phyloP scores from a whole-genome alignment of 2,888 invertebrate genomes.

The Danaus chrysippus region DNA sequence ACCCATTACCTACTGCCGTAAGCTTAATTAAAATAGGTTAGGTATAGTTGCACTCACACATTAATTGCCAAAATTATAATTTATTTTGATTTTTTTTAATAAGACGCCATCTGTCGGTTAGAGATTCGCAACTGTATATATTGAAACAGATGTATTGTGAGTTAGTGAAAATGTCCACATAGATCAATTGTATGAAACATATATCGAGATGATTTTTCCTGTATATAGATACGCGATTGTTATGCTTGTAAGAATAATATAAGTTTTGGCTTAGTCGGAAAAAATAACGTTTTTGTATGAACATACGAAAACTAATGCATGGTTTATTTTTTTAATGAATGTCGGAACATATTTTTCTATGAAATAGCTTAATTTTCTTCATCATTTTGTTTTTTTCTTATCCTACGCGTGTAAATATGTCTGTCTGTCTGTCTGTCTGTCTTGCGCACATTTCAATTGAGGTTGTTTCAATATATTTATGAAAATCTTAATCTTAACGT shows the following conservation, averaged over 20 bases:
- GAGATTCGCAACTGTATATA: not conserved
- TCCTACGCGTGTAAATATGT: not conserved
- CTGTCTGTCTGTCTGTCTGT: not conserved
- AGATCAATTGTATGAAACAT: too few relatives aligned
- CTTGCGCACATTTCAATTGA: not conserved
- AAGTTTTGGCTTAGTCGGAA: not conserved
- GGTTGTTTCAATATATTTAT: too few relatives aligned
- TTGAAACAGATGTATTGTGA: too few relatives aligned
- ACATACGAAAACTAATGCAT: constrained; percentile 18
- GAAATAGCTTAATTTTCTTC: not conserved
- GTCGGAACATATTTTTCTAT: constrained; percentile 11
- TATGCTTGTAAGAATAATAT: not conserved
- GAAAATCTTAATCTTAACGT: too few relatives aligned
- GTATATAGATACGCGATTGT: not conserved
- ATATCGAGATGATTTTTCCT: too few relatives aligned
- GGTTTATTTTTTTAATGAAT: constrained; percentile 22
- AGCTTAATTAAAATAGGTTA: constrained; percentile 21
- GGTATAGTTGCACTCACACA: constrained; percentile 9
- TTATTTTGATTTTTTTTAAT: not conserved
- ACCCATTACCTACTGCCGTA: constrained; percentile 34
- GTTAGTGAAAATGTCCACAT: too few relatives aligned
- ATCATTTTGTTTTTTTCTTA: not conserved
- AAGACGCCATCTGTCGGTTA: not conserved
- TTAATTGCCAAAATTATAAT: not conserved
- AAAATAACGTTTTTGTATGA: constrained; percentile 21